Evolutionary conservation across 1,140 invertebrate genomes (phyloP).

Genomic region (Galendromus occidentalis): DNA sequence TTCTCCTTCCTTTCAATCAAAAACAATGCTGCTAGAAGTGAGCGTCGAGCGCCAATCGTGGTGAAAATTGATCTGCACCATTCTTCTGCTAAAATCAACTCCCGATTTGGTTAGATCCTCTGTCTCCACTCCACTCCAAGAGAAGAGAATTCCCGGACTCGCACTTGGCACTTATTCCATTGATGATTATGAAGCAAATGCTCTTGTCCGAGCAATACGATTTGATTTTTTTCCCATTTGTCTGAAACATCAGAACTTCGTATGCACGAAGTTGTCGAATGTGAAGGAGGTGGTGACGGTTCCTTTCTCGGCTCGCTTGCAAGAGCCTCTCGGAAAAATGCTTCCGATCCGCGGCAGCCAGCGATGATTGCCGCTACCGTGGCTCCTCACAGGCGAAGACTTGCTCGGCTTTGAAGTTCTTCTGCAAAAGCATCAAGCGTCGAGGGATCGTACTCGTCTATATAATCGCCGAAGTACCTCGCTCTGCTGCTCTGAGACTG

Average conservation of each 20-base stretch:
- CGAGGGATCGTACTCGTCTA: conserved; percentile 9
- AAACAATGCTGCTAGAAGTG: no score
- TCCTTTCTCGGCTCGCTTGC: background rate
- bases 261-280: background rate
- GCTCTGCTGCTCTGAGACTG: background rate
- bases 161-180: background rate
- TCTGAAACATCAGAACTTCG: background rate
- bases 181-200: background rate
- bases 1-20: no score
- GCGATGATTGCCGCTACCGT: background rate
- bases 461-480: conserved; percentile 8
- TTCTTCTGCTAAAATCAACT: no score
- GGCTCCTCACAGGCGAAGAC: background rate
- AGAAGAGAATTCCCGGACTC: no score
- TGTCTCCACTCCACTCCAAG: no score
- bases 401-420: conserved; percentile 6
- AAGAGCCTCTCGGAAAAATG: background rate
- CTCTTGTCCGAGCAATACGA: background rate
- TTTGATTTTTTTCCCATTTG: background rate
- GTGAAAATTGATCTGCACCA: no score
- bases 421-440: conserved; percentile 11
- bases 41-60: no score
- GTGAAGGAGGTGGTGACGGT: conserved; percentile 6
- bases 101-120: no score
- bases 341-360: background rate